Evolutionary conservation across 2,113 vertebrate species (phyloP).

Genomic region (Tenrec ecaudatus): DNA sequence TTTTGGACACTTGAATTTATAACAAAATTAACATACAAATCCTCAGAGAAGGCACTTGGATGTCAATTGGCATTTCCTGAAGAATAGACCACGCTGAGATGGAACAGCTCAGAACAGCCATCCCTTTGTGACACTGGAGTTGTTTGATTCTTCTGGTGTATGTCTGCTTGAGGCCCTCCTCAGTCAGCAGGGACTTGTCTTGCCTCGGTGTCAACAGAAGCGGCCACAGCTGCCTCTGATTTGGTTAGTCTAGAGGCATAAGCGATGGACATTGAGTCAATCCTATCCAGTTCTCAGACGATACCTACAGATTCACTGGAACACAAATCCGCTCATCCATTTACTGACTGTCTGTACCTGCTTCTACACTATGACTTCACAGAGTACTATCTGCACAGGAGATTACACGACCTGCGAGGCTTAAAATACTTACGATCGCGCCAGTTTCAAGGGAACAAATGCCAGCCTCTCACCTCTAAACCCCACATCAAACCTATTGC

Average conservation of each 20-base stretch:
- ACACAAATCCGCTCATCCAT: background rate
- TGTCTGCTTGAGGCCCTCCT: background rate
- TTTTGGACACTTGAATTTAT: background rate
- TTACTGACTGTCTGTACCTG: background rate
- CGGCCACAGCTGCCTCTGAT: background rate
- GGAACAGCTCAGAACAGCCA: background rate
- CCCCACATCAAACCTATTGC: no score
- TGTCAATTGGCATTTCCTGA: background rate
- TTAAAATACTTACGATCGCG: background rate
- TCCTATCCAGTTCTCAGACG: background rate
- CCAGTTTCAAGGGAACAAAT: background rate
- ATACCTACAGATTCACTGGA: no score
- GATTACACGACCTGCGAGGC: background rate
- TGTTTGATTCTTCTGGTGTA: background rate
- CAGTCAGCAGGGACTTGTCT: background rate
- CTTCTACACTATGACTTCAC: background rate
- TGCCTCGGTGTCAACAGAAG: background rate
- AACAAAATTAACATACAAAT: background rate
- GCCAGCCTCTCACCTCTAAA: background rate
- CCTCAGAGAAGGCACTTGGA: background rate
- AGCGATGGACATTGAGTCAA: background rate
- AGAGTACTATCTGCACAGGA: background rate
- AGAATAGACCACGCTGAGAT: background rate
- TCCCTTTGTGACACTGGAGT: background rate
- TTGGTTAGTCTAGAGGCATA: background rate